These are phyloP conservation scores for Spheniscus humboldti DNA, from an alignment of 2,797 vertebrate genomes.

Conservation along the genomic window DNA sequence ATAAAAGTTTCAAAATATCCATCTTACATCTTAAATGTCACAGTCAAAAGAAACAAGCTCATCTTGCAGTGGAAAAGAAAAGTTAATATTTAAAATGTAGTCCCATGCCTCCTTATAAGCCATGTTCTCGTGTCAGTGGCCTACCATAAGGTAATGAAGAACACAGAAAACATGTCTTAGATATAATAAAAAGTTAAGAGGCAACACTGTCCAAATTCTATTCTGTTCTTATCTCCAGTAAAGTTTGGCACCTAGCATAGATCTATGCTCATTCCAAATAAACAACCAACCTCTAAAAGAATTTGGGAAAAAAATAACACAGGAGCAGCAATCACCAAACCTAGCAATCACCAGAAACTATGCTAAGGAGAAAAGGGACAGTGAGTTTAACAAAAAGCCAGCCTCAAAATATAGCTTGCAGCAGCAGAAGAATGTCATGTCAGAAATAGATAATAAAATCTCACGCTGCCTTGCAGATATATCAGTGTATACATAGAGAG, in stretches of 20 bases:
- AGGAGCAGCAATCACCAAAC: neutral
- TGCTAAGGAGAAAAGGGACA: neutral
- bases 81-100: neutral
- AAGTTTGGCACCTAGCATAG: neutral
- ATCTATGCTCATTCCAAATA: neutral
- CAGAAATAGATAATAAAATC: neutral
- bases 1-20: neutral
- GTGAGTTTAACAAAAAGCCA: neutral
- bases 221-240: neutral
- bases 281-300: neutral
- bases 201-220: neutral
- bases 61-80: neutral
- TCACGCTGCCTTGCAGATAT: neutral
- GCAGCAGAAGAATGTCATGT: neutral
- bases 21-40: neutral
- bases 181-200: neutral
- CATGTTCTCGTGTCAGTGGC: neutral
- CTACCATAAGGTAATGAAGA: neutral
- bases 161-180: neutral
- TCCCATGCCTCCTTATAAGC: neutral
- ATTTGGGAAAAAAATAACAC: neutral
- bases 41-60: neutral
- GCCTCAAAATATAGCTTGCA: neutral
- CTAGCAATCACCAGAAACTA: neutral
- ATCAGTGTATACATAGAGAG: neutral